A percentile compares a stretch with the other conserved stretches of the same genome.
These are phyloP conservation scores for Cinara cedri DNA, from an alignment of 2,888 invertebrate species.

Conservation along the genomic window DNA sequence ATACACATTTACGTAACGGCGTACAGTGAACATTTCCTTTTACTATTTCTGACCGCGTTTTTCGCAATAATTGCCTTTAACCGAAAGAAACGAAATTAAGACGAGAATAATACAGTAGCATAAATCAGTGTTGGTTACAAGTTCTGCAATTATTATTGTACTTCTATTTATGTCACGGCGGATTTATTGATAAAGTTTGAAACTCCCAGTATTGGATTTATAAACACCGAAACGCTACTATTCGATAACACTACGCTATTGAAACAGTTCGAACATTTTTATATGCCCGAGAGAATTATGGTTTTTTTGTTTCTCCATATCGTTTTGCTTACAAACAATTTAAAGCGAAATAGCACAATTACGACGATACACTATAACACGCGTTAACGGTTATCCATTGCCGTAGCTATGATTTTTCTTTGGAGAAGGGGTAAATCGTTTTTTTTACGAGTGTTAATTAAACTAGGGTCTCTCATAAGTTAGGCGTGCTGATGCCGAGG, in stretches of 20 bases:
- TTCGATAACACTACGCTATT: not conserved
- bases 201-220: not conserved
- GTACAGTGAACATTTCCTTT: conserved; percentile 16
- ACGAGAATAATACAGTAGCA: conserved; percentile 16
- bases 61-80: conserved; percentile 22
- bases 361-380: no score
- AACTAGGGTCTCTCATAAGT: no score
- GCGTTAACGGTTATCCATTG: no score
- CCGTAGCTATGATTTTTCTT: no score
- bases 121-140: conserved; percentile 5
- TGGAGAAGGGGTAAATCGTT: no score
- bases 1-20: no score
- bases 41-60: conserved; percentile 7
- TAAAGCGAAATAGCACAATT: no score
- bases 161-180: not conserved
- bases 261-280: not conserved
- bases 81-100: conserved; percentile 9
- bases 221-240: no score
- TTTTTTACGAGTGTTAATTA: no score
- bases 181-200: conserved; percentile 42
- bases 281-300: not conserved
- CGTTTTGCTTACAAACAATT: no score
- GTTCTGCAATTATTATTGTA: conserved; percentile 23
- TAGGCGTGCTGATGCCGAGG: no score
- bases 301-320: no score